Evolutionary conservation across 2,888 invertebrate species (phyloP), one percentile per base, ranked within the genome.

Genomic region (Spilosoma lubricipeda): DNA sequence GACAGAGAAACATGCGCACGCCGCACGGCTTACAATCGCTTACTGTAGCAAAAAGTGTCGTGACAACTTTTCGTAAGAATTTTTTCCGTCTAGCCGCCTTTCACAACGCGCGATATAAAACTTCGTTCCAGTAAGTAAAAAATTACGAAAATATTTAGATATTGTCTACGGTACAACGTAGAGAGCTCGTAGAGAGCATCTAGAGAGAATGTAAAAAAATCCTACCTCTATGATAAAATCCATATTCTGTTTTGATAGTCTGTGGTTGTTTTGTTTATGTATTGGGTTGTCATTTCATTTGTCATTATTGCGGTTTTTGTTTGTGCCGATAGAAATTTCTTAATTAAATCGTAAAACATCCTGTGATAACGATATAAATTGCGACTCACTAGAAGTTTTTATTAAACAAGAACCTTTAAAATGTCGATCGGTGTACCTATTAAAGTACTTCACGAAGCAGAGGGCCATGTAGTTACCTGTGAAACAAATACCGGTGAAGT

Each of bases 371-470:
- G 45, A 48, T 65, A 64, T 45, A 75, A 78, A 70, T 82, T 75
- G 39, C n/a, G 67, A 71, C 45, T 78, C 75, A 74, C 48, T 68
- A 36, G 42, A 79, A 79, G 70, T 69, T 45, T 33, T 75, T 80
- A 77, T 83, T 67, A 9, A 77, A 77, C 18, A 76, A 20, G 66
- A 85, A 33, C 36, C 52, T 66, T 77, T 67, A 91, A 86, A 65
- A 99, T 99, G 99, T 99, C 99, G 82, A 99, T 99, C 90, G 99
- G 99, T 82, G 99, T 99, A 48, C 99, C 99, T 85, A 99, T 99
- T 95, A 99, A 99, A 97, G 99, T 99, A 86, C 97, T 99, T 82
- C 99, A 99, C 90, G 99, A 99, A 96, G 99, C 99, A 7, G 99
- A 99, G 95, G 99, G 99, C 39, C 99, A 99, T 93, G 98, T 99